Conservation (phyloP, 1,140 invertebrate genomes). For the Tetramorium simillimum region DNA sequence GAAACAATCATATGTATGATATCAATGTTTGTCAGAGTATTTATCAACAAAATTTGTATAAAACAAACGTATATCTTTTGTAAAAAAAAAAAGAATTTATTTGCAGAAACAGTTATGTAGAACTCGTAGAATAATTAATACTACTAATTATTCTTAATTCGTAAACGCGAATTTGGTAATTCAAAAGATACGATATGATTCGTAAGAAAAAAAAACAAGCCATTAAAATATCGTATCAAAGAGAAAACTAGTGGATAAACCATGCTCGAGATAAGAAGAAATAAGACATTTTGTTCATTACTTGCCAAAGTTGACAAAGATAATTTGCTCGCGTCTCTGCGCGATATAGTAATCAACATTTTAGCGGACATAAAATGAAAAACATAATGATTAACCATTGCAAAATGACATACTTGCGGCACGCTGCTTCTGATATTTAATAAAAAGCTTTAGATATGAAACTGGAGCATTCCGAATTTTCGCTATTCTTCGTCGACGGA, state of each 20-base stretch:
- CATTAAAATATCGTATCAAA: neutral
- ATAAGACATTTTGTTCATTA: conserved; percentile 11
- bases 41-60: neutral
- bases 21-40: neutral
- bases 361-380: neutral
- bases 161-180: neutral
- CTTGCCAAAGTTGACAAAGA: conserved; percentile 18
- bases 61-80: neutral
- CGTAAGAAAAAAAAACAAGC: conserved; percentile 28
- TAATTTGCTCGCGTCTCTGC: neutral
- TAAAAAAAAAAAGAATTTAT: neutral
- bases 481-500: neutral
- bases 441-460: conserved; percentile 27
- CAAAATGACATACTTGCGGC: conserved; percentile 26
- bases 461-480: conserved; percentile 33
- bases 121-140: conserved; percentile 1
- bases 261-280: neutral
- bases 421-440: neutral
- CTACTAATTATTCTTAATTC: conserved; percentile 24
- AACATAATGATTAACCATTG: neutral
- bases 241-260: neutral
- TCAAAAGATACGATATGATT: neutral
- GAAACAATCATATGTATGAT: conserved; percentile 76
- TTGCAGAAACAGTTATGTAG: neutral
- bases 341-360: conserved; percentile 49